A percentile compares a stretch with the other conserved stretches of the same genome.
Conservation (phyloP, 23 tunicate genomes). For the Trididemnum nubilum region DNA sequence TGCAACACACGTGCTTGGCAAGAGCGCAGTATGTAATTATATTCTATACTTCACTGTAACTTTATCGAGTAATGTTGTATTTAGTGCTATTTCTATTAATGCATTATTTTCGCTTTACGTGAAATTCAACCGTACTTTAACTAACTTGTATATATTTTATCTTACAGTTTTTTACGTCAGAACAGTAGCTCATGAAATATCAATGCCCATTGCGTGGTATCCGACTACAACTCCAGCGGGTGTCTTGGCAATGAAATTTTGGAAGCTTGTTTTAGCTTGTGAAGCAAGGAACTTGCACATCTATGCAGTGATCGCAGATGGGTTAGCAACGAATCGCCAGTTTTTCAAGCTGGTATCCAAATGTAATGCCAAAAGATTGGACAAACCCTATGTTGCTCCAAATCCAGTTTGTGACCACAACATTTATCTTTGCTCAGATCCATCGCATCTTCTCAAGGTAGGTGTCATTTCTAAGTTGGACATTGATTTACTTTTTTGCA, state of each 20-base stretch:
- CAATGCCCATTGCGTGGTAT: slow-evolving; percentile 32
- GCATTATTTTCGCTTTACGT: too few relatives aligned
- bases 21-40: too few relatives aligned
- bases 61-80: too few relatives aligned
- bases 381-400: slow-evolving; percentile 1
- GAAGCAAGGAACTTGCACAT: slow-evolving; percentile 18
- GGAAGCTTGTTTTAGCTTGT: slow-evolving; percentile 34
- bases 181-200: slow-evolving; percentile 1
- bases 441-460: slow-evolving; percentile 29
- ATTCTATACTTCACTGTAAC: background rate
- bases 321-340: slow-evolving; percentile 29
- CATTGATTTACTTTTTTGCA: too few relatives aligned
- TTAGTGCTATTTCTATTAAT: too few relatives aligned
- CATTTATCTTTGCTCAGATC: slow-evolving; percentile 28
- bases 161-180: slow-evolving; percentile 29
- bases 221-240: slow-evolving; percentile 26
- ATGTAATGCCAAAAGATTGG: background rate
- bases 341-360: slow-evolving; percentile 40
- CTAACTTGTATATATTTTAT: background rate
- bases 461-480: too few relatives aligned
- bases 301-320: slow-evolving; percentile 38
- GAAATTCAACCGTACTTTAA: background rate
- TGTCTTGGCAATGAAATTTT: slow-evolving; percentile 18
- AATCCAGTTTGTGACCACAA: background rate
- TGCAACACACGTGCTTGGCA: slow-evolving; percentile 3